Base-by-base conservation (phyloP, 92 coral and sea anemone species). In the Siderastrea siderea region DNA sequence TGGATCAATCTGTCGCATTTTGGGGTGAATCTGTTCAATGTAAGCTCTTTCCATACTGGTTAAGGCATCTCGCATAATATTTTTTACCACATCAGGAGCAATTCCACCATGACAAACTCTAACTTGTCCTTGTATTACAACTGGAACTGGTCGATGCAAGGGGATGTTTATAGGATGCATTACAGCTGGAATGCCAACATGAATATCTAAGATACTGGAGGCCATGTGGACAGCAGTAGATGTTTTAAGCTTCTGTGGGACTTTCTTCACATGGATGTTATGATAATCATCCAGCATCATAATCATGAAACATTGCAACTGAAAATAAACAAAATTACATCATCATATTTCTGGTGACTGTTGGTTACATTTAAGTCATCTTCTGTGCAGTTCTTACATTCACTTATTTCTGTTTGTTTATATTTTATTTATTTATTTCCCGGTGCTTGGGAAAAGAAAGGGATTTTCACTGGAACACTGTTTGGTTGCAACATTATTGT, bases 161-260 rank as follows among this genome's bases (percentile, higher is more conserved):
- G 88, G 89, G 78, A 74, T 77, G 48, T 62, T 47, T 47, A 50
- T 26, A 48, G 85, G 59, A 54, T 64, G 60, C 2, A 14, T 43
- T 9, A 87, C 68, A 5, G 91, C 91, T 74, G 74, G 49, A n/a
- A 91, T 73, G 46, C 69, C 7, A 54, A 54, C 47, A 10, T 83
- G 94, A 13, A 91, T 71, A 17, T 91, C 94, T 4, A 91, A 3
- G 75, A 86, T 63, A 70, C 75, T 58, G 8, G 91, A 86, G 49
- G 94, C 91, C 94, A 91, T 91, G 79, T 91, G 91, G n/a, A 82
- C 86, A 51, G 77, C 86, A n/a, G 83, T 86, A 52, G 74, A 47
- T 87, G 68, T 81, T 51, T 65, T 48, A 7, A 82, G 66, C 60
- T 52, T 63, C 12, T 79, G 69, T 60, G 94, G 89, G 7, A 83